Conservation (phyloP, 2,888 invertebrate species). For the Ditula angustiorana region DNA sequence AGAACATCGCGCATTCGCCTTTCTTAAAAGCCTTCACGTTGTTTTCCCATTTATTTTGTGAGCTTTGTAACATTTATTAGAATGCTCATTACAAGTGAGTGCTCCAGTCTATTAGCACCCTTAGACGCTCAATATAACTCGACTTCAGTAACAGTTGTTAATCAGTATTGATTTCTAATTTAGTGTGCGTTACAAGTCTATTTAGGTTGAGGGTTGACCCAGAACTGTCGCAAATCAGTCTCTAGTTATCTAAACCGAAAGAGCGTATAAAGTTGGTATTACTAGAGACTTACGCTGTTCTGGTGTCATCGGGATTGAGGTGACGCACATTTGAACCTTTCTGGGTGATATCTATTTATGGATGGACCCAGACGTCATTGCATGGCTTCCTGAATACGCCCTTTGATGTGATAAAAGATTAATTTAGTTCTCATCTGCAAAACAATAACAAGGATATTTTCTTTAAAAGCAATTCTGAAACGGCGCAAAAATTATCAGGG, state of each 20-base stretch:
- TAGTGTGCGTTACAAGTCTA: constrained; percentile 44
- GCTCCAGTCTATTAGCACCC: no score
- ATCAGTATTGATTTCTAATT: constrained; percentile 36
- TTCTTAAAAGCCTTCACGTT: no score
- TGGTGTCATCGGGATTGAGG: neutral
- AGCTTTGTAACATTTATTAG: no score
- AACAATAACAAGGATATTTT: neutral
- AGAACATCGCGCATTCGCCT: no score
- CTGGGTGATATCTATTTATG: constrained; percentile 34
- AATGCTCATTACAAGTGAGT: no score
- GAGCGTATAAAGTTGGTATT: neutral
- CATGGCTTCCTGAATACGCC: constrained; percentile 3
- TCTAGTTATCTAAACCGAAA: constrained; percentile 6
- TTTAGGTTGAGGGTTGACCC: constrained; percentile 53
- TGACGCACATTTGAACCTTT: constrained; percentile 39
- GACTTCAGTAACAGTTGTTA: no score
- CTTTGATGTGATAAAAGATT: constrained; percentile 18
- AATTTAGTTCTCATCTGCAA: no score
- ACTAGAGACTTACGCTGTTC: constrained; percentile 3
- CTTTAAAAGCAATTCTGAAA: neutral
- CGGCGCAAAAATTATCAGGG: neutral
- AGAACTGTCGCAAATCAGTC: constrained; percentile 41
- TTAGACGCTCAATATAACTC: no score
- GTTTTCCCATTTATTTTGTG: no score
- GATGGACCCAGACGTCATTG: constrained; percentile 27